Evolutionary conservation across 2,888 invertebrate genomes (phyloP), one percentile per base, ranked within the genome.

Genomic region (Aquatica leii): DNA sequence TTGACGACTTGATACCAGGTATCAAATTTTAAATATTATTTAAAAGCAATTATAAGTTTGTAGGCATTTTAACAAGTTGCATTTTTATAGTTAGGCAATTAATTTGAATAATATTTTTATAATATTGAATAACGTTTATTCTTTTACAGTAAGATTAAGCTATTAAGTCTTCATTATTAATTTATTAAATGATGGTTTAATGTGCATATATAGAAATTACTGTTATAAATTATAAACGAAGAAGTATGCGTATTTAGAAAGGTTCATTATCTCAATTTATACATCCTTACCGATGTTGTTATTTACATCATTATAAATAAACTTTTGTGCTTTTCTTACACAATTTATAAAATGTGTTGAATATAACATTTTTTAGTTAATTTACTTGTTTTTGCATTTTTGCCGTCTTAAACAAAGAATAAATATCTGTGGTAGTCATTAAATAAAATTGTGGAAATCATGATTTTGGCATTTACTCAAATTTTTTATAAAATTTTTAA

Each of bases 1-100:
- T 78, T 78, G 78, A 78, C 78, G 73, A 77, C 77, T 78, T 78
- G 78, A 78, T 78, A 77, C 71, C 71, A 68, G 68, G 57, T 64
- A 67, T 68, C 67, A 68, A 67, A 70, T 69, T 67, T 62, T 62
- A 54, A 58, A 69, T 59, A 67, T 67, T 70, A 69, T 69, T 69
- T 70, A 52, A 56, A 67, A 67, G 69, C 69, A 71, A 73, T 73
- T 71, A 71, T 60, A 60, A 62, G 53, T 52, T 52, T 40, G 58
- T 40, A 54, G 21, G 54, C 54, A 53, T 60, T 35, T 60, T 55
- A 54, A 35, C 52, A 52, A 34, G 18, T 52, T 24, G 35, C 14
- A 46, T 43, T 53, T n/a, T 59, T 59, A 59, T 53, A 51, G 55
- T 41, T 59, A 20, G 31, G 54, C 59, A 48, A 58, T 59, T 54